Evolutionary conservation across 2,888 invertebrate genomes (phyloP).

Genomic region (Digitonthophagus gazella): DNA sequence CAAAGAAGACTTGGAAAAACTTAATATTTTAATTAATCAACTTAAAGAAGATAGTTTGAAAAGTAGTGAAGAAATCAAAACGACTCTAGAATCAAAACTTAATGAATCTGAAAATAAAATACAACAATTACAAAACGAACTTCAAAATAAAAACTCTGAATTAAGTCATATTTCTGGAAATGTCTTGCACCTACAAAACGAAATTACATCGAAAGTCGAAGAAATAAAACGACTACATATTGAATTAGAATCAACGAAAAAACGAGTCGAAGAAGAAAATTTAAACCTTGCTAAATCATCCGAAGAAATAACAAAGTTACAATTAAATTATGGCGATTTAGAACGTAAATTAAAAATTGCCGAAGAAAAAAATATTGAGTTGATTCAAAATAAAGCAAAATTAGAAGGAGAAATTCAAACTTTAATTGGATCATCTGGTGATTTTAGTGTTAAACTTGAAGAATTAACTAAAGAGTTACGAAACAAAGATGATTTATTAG

Average conservation of each 20-base stretch:
- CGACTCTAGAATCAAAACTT: slow-evolving; percentile 32
- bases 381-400: slow-evolving; percentile 56
- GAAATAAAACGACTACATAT: slow-evolving; percentile 37
- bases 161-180: slow-evolving; percentile 31
- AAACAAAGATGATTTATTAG: slow-evolving; percentile 39
- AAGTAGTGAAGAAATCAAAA: slow-evolving; percentile 31
- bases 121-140: slow-evolving; percentile 34
- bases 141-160: slow-evolving; percentile 39
- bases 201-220: slow-evolving; percentile 33
- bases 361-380: slow-evolving; percentile 54
- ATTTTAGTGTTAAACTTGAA: slow-evolving; percentile 38
- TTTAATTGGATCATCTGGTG: slow-evolving; percentile 38
- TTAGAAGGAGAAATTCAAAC: slow-evolving; percentile 58
- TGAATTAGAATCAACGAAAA: slow-evolving; percentile 33
- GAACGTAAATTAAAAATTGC: slow-evolving; percentile 57
- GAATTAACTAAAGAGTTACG: slow-evolving; percentile 38
- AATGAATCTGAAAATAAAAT: slow-evolving; percentile 33
- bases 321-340: slow-evolving; percentile 59
- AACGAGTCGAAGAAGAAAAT: slow-evolving; percentile 33
- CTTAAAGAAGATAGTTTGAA: slow-evolving; percentile 32
- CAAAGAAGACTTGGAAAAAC: slow-evolving; percentile 33
- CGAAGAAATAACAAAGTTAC: slow-evolving; percentile 50
- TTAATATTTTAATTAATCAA: slow-evolving; percentile 36
- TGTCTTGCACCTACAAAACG: slow-evolving; percentile 35
- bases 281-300: slow-evolving; percentile 27